These are phyloP conservation scores for Melitaea cinxia DNA, from an alignment of 1,140 invertebrate genomes.

Conservation along the genomic window DNA sequence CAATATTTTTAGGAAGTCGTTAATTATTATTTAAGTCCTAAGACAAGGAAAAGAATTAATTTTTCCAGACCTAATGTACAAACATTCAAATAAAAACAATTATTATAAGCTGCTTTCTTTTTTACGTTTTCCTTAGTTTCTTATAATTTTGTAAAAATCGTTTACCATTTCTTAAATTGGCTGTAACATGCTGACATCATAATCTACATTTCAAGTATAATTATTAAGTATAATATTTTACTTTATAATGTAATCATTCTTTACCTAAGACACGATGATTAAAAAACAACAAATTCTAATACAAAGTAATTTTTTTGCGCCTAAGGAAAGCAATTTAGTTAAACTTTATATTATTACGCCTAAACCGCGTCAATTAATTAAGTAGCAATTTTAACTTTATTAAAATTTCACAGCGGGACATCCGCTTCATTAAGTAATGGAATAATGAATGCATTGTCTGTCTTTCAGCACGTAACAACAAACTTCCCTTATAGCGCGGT, in stretches of 20 bases:
- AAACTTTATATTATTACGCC: conserved; percentile 9
- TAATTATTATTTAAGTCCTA: too few species aligned
- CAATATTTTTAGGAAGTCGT: too few species aligned
- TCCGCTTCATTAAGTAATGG: conserved; percentile 52
- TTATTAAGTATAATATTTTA: too few species aligned
- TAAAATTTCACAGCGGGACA: conserved; percentile 44
- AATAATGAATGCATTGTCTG: conserved; percentile 57
- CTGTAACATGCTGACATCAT: too few species aligned
- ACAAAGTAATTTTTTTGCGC: not conserved
- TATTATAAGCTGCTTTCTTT: too few species aligned
- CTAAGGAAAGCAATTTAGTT: conserved; percentile 1
- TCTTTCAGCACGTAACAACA: conserved; percentile 39
- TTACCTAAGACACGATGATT: not conserved
- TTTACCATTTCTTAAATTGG: too few species aligned
- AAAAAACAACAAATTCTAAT: not conserved
- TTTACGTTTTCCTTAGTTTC: too few species aligned
- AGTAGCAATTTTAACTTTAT: conserved; percentile 36
- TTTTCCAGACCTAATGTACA: too few species aligned
- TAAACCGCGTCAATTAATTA: conserved; percentile 22
- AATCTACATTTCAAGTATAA: not conserved
- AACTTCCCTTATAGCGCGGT: conserved; percentile 42
- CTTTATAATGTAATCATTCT: not conserved
- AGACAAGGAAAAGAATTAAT: too few species aligned
- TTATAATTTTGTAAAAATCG: too few species aligned
- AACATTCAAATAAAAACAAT: too few species aligned